Percentiles rank a stretch among this genome's conserved stretches.
Evolutionary conservation across 2,888 invertebrate species (phyloP).

Genomic region (Cecidostiba fungosa): DNA sequence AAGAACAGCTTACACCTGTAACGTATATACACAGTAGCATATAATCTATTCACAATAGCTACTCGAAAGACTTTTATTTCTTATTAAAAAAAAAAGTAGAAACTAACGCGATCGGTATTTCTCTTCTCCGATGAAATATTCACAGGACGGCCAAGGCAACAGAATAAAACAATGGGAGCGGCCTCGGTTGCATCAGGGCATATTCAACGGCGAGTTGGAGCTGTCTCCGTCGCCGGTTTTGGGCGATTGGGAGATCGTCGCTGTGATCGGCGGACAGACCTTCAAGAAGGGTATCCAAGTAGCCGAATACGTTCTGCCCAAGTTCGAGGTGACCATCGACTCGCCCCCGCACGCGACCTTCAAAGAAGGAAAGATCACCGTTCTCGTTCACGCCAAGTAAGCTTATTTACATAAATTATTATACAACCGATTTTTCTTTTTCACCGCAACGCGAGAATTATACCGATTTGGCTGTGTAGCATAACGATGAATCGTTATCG

Average conservation of each 20-base stretch:
- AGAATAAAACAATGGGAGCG: constrained; percentile 91
- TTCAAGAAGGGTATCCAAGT: constrained; percentile 89
- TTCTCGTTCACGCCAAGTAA: constrained; percentile 92
- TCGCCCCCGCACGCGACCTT: constrained; percentile 91
- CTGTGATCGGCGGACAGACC: constrained; percentile 84
- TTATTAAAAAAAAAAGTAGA: neutral
- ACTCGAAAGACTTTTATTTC: neutral
- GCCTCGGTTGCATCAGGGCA: constrained; percentile 86
- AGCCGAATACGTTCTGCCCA: constrained; percentile 95
- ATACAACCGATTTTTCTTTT: neutral
- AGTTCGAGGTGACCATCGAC: constrained; percentile 93
- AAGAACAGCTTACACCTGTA: neutral
- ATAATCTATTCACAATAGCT: neutral
- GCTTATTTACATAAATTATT: constrained; percentile 67
- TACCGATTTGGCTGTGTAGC: neutral
- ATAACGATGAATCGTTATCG: neutral
- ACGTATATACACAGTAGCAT: neutral
- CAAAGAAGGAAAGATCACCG: constrained; percentile 88
- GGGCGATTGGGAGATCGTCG: constrained; percentile 93
- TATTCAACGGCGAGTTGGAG: constrained; percentile 88
- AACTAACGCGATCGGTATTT: neutral
- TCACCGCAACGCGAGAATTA: no score
- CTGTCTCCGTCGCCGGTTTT: constrained; percentile 91
- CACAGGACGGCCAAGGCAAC: constrained; percentile 88
- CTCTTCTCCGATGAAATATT: neutral